phyloP scores from a whole-genome alignment of 2,797 vertebrate genomes.

The Takifugu rubripes region DNA sequence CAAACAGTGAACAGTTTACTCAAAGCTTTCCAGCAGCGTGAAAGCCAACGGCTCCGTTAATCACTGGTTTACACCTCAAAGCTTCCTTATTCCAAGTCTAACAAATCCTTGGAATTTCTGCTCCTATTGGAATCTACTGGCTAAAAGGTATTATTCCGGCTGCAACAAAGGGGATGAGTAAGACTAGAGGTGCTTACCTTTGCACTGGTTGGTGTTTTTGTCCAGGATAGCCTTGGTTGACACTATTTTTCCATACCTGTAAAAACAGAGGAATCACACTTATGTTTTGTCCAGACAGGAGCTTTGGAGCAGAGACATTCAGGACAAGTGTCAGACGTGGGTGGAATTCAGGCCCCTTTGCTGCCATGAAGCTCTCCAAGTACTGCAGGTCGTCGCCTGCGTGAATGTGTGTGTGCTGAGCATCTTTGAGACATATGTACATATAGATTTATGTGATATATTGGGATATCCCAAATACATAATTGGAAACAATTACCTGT shows the following conservation, averaged over 20 bases:
- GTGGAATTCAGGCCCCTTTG: neutral
- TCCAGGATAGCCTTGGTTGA: constrained; percentile 98
- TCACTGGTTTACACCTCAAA: constrained; percentile 30
- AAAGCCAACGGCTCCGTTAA: constrained; percentile 23
- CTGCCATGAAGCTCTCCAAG: neutral
- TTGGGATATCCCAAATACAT: constrained; percentile 4
- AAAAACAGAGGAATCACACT: constrained; percentile 47
- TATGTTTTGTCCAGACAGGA: constrained; percentile 13
- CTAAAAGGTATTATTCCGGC: constrained; percentile 12
- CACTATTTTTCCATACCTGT: constrained; percentile 96
- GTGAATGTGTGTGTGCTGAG: neutral
- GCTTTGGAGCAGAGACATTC: constrained; percentile 11
- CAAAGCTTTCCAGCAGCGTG: constrained; percentile 26
- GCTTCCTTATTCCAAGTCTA: constrained; percentile 36
- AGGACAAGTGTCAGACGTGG: constrained; percentile 9
- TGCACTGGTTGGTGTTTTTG: constrained; percentile 99
- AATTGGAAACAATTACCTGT: constrained; percentile 30
- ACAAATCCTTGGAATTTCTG: constrained; percentile 5
- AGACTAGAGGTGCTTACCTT: constrained; percentile 79
- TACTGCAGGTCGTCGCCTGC: neutral
- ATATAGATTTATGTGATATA: constrained; percentile 14
- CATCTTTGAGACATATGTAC: constrained; percentile 3
- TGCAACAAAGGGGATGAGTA: constrained; percentile 25
- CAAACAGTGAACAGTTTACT: constrained; percentile 34
- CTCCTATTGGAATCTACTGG: constrained; percentile 26